Evolutionary conservation across 2,797 vertebrate genomes (phyloP).

Genomic region (Pipistrellus pygmaeus): DNA sequence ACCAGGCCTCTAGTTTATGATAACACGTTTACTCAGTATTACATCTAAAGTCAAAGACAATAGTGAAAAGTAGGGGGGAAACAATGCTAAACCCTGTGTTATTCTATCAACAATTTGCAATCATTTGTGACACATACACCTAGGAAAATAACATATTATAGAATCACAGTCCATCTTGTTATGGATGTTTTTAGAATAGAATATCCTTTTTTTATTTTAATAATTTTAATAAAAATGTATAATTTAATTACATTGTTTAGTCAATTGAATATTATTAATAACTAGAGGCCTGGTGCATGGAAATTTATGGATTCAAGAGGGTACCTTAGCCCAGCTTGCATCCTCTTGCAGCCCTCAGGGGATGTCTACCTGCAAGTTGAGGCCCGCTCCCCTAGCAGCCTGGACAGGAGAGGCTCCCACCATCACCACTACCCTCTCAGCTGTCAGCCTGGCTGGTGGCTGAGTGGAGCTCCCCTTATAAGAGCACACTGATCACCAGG

Average conservation of each 20-base stretch:
- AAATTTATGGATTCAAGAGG: too few species aligned
- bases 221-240: not conserved
- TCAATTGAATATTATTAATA: not conserved
- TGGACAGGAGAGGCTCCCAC: too few species aligned
- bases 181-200: not conserved
- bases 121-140: not conserved
- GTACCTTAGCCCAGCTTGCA: too few species aligned
- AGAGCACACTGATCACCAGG: too few species aligned
- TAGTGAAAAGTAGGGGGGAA: not conserved
- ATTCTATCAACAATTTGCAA: not conserved
- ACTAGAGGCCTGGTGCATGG: too few species aligned
- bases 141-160: not conserved
- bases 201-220: conserved; percentile 28
- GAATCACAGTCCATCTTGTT: not conserved
- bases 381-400: too few species aligned
- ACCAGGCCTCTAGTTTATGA: not conserved
- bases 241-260: not conserved
- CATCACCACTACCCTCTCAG: too few species aligned
- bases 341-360: too few species aligned
- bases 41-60: not conserved
- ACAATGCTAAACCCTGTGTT: not conserved
- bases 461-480: too few species aligned
- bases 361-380: too few species aligned
- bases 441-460: too few species aligned
- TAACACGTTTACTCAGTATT: not conserved